A percentile compares a stretch with the other conserved stretches of the same genome.
These are phyloP conservation scores for Sternarchorhynchus goeldii DNA, from an alignment of 2,797 vertebrate genomes.

Conservation along the genomic window DNA sequence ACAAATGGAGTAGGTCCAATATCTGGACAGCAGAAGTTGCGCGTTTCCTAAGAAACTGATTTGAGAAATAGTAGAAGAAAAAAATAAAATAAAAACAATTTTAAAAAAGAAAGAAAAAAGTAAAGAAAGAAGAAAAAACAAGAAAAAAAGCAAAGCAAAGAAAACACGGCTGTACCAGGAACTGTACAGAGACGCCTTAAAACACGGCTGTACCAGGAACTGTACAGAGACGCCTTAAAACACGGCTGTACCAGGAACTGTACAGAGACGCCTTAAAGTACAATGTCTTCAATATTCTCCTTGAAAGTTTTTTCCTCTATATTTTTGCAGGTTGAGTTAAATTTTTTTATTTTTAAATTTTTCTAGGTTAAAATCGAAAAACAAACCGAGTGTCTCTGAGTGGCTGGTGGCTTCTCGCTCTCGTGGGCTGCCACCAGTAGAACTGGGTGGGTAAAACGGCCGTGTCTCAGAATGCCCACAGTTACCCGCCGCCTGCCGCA, in stretches of 20 bases:
- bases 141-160: no score
- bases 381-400: slow-evolving; percentile 6
- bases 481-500: not conserved
- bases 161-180: no score
- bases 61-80: slow-evolving; percentile 65
- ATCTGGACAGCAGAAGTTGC: slow-evolving; percentile 87
- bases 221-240: no score
- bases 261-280: slow-evolving; percentile 72
- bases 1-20: slow-evolving; percentile 83
- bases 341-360: no score
- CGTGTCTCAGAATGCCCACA: not conserved
- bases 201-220: no score
- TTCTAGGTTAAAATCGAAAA: slow-evolving; percentile 1
- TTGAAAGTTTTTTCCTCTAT: slow-evolving; percentile 1
- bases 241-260: slow-evolving; percentile 78
- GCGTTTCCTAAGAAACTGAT: slow-evolving; percentile 97
- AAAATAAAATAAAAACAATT: not conserved
- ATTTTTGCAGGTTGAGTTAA: slow-evolving; percentile 7
- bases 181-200: no score
- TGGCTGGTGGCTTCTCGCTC: slow-evolving; percentile 3
- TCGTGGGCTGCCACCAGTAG: not conserved
- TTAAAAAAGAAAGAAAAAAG: not conserved
- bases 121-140: no score
- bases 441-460: not conserved
- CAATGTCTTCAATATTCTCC: slow-evolving; percentile 37